A percentile compares a stretch with the other conserved stretches of the same genome.
These are phyloP conservation scores for Camponotus floridanus DNA, from an alignment of 1,140 invertebrate genomes.

Conservation along the genomic window DNA sequence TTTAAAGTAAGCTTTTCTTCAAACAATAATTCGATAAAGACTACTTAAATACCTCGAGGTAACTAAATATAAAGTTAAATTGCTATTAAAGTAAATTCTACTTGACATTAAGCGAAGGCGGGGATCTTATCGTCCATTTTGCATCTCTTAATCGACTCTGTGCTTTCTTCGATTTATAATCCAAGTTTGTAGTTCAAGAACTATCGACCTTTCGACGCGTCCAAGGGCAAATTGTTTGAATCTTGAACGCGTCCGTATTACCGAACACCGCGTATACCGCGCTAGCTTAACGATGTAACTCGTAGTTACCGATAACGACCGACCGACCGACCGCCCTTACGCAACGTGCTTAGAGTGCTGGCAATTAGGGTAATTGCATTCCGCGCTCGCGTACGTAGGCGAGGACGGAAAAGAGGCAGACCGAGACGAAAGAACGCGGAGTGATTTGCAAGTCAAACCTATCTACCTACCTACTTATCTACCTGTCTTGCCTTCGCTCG, in stretches of 20 bases:
- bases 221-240: slow-evolving; percentile 26
- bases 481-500: slow-evolving; percentile 1
- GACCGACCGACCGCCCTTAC: slow-evolving; percentile 72
- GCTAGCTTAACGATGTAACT: slow-evolving; percentile 78
- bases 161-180: background rate
- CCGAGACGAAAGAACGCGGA: slow-evolving; percentile 61
- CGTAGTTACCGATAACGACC: slow-evolving; percentile 78
- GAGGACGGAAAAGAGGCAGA: slow-evolving; percentile 62
- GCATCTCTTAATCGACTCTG: slow-evolving; percentile 15
- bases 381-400: slow-evolving; percentile 69
- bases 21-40: slow-evolving; percentile 13
- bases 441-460: slow-evolving; percentile 76
- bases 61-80: background rate
- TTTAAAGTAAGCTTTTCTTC: background rate
- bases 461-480: slow-evolving; percentile 47
- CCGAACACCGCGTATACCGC: slow-evolving; percentile 14
- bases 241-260: background rate
- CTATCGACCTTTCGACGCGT: slow-evolving; percentile 32
- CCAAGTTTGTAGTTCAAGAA: background rate
- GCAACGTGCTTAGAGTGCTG: slow-evolving; percentile 74
- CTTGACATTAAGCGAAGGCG: slow-evolving; percentile 11
- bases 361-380: slow-evolving; percentile 81
- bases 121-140: background rate
- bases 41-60: background rate
- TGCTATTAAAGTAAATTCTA: slow-evolving; percentile 1